Evolutionary conservation across 2,797 vertebrate species (phyloP).

Genomic region (Craterocephalus amniculus): DNA sequence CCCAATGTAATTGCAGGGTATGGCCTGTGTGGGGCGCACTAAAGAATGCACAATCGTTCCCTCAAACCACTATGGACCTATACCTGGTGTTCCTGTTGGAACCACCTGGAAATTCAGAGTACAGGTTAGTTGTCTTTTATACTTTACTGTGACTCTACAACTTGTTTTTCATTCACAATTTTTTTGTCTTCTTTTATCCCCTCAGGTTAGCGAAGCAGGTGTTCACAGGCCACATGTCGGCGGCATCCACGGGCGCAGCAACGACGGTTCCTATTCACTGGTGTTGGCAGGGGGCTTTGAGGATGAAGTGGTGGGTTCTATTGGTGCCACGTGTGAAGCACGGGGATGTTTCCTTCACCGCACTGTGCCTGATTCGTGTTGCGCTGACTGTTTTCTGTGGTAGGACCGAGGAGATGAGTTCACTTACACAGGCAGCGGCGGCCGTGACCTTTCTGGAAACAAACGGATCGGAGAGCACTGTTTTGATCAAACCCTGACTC

Average conservation of each 20-base stretch:
- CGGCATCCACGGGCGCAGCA: conserved; percentile 97
- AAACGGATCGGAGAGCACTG: conserved; percentile 98
- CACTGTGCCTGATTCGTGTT: not conserved
- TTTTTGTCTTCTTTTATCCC: conserved; percentile 3
- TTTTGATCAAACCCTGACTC: conserved; percentile 97
- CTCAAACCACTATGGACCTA: conserved; percentile 96
- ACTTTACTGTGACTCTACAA: not conserved
- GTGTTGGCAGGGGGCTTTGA: conserved; percentile 98
- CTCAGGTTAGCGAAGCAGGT: conserved; percentile 96
- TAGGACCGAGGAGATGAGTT: conserved; percentile 99
- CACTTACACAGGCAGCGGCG: conserved; percentile 98
- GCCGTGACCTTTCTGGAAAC: conserved; percentile 98
- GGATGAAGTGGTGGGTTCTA: conserved; percentile 94
- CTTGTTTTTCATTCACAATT: not conserved
- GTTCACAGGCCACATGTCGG: conserved; percentile 98
- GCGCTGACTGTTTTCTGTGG: conserved; percentile 11
- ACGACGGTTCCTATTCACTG: conserved; percentile 96
- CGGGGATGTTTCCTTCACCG: too few relatives aligned
- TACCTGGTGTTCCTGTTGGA: conserved; percentile 95
- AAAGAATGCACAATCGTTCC: conserved; percentile 99
- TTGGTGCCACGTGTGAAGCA: not conserved
- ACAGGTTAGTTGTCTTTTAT: conserved; percentile 84
- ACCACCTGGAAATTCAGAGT: conserved; percentile 99
- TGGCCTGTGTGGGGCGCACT: conserved; percentile 98
- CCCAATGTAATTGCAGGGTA: conserved; percentile 85